Evolutionary conservation across 2,797 vertebrate genomes (phyloP), one percentile per base, ranked within the genome.

Genomic region (Pipistrellus nathusii): DNA sequence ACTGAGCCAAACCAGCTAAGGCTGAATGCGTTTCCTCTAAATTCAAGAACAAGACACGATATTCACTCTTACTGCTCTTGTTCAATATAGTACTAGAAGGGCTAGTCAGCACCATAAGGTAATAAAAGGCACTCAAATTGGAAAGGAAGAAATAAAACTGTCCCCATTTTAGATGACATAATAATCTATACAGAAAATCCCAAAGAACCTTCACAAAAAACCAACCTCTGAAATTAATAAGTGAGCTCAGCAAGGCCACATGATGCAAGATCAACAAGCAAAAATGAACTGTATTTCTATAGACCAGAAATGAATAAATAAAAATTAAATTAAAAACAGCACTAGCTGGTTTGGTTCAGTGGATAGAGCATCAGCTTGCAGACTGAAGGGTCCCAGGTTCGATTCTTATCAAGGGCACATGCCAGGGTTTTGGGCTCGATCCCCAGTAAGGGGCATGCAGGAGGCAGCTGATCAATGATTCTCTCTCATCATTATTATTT

Each of bases 261-360:
- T 38, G 51, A 41, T 41, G 62, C 13, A 73, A 90, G 64, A 55
- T 46, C 23, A 78, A 15, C 38, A 41, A 6, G 38, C 38, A 41
- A 41, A 41, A 41, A 41, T 77, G 20, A 41, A 88, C 10, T 87
- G 15, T 57, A 57, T 83, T 68, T 89, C 59, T 84, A 62, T 4
- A 72, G 20, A 21, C 12, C 18, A 80, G 6, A 71, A 78, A 62
- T 35, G n/a, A 94, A 90, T 32, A 72, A n/a, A 14, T 35, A 32
- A 41, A 90, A 85, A 15, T 62, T 5, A 89, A 89, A 72, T 85
- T 41, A 59, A 69, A 93, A 62, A 62, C 12, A 93, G 57, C 57
- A 59, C 55, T 25, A 25, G 21, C 23, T 59, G 57, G 23, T 59
- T 59, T 59, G 9, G 57, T 10, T 59, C 57, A 25, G 23, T 59